Base-by-base conservation (phyloP, 2,888 invertebrate genomes). In the Trichopria drosophilae region DNA sequence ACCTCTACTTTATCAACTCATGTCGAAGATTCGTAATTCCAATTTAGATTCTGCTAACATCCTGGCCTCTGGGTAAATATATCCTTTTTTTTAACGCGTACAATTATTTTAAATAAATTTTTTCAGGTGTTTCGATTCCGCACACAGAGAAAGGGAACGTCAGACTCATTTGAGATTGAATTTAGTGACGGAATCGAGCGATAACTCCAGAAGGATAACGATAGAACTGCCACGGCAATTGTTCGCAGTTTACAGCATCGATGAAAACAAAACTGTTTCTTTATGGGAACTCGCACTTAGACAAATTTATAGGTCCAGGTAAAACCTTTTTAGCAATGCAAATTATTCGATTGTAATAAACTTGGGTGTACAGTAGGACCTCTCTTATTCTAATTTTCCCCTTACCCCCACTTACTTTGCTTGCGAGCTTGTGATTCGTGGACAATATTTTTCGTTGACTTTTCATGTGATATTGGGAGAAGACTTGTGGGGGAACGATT, bases 181-280 rank as follows among this genome's bases (percentile, higher is more conserved):
- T 22, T 43, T 69, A 49, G 28, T 53, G 22, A 31, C 53, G 6
- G 42, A 53, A 26, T 56, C 37, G 44, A 45, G 47, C 36, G 31
- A 43, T 39, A 43, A 35, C 12, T 40, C 26, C 12, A 51, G 57
- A 34, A 28, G 50, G 40, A 55, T 59, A 16, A 44, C 55, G 2
- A 62, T 72, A 24, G 65, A 67, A 54, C 61, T 72, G 47, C 72
- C 72, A 13, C 60, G 71, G n/a, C 72, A 72, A 53, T 54, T 72
- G 35, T 43, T 72, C 10, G 60, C 55, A 48, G 57, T 69, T 53
- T 61, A 69, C 39, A 57, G 55, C 35, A 20, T 60, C 24, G 22
- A 58, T 15, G 61, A 64, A 20, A 70, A 67, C 34, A 49, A 49
- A 28, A 58, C 58, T 13, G 51, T 59, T 18, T 68, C 72, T 3